Conservation (phyloP, 37 sponge, comb jelly and placozoan genomes). For the Tethya wilhelma region DNA sequence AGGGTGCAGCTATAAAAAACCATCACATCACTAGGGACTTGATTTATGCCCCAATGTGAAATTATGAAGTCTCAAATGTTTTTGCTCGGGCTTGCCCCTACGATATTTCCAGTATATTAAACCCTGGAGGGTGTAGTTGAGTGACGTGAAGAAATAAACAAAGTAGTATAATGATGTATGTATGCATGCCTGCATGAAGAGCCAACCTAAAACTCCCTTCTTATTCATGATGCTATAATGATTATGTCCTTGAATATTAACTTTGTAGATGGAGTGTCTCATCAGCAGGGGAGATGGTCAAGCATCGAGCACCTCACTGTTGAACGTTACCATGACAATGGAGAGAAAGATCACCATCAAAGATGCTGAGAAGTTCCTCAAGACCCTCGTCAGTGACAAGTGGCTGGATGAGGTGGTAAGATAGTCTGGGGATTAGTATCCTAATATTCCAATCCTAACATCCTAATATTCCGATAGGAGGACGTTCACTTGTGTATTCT, state of each 20-base stretch:
- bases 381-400: constrained; percentile 17
- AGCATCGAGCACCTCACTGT: constrained; percentile 26
- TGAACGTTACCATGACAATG: constrained; percentile 14
- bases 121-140: too few relatives aligned
- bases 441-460: too few relatives aligned
- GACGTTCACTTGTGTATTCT: not conserved
- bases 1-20: too few relatives aligned
- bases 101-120: too few relatives aligned
- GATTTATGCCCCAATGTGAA: too few relatives aligned
- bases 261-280: constrained; percentile 25
- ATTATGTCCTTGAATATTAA: not conserved
- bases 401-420: constrained; percentile 42
- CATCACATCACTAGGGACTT: too few relatives aligned
- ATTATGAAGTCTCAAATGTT: too few relatives aligned
- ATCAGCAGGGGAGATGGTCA: constrained; percentile 15
- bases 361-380: constrained; percentile 40
- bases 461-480: too few relatives aligned
- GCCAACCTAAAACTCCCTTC: not conserved
- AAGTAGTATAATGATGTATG: not conserved
- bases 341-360: constrained; percentile 36
- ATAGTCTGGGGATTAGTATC: too few relatives aligned
- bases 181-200: not conserved
- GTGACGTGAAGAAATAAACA: too few relatives aligned
- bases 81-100: too few relatives aligned
- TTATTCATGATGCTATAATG: not conserved